A percentile compares a stretch with the other conserved stretches of the same genome.
Evolutionary conservation across 2,113 vertebrate species (phyloP).

Genomic region (Otus sunia): DNA sequence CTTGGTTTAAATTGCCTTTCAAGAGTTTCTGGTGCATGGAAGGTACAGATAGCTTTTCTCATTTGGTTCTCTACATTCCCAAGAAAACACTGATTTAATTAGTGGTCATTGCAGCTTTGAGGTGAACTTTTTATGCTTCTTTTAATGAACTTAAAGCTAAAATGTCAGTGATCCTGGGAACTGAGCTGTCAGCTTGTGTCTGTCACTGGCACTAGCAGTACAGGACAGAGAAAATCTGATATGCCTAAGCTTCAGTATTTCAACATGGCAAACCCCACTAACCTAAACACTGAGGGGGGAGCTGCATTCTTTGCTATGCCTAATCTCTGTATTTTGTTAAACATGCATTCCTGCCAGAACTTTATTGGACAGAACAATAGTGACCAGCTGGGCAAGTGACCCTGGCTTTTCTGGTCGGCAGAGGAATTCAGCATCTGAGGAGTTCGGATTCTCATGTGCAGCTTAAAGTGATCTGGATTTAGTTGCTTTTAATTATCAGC

Average conservation of each 20-base stretch:
- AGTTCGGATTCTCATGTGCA: conserved; percentile 48
- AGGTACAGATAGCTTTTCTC: not conserved
- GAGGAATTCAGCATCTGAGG: conserved; percentile 45
- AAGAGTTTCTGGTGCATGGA: not conserved
- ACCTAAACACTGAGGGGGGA: conserved; percentile 50
- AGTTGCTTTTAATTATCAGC: conserved; percentile 64
- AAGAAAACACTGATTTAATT: conserved; percentile 15
- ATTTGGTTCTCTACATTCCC: not conserved
- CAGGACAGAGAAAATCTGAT: conserved; percentile 36
- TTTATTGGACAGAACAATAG: conserved; percentile 55
- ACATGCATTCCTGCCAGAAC: conserved; percentile 58
- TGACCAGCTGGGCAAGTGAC: conserved; percentile 65
- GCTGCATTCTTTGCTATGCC: conserved; percentile 52
- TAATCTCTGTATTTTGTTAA: conserved; percentile 71
- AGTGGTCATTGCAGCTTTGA: not conserved
- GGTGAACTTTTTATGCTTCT: not conserved
- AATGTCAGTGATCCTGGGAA: not conserved
- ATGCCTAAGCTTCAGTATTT: conserved; percentile 44
- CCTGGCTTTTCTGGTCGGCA: conserved; percentile 46
- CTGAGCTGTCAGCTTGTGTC: conserved; percentile 52
- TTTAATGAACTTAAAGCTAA: conserved; percentile 15
- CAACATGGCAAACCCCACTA: conserved; percentile 50
- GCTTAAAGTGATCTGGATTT: conserved; percentile 55
- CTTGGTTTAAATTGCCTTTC: not conserved
- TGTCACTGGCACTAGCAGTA: conserved; percentile 40